Percentiles rank a stretch among this genome's conserved stretches.
These are phyloP conservation scores for Drosophila ogumai DNA, from an alignment of 1,140 invertebrate species.

Conservation along the genomic window DNA sequence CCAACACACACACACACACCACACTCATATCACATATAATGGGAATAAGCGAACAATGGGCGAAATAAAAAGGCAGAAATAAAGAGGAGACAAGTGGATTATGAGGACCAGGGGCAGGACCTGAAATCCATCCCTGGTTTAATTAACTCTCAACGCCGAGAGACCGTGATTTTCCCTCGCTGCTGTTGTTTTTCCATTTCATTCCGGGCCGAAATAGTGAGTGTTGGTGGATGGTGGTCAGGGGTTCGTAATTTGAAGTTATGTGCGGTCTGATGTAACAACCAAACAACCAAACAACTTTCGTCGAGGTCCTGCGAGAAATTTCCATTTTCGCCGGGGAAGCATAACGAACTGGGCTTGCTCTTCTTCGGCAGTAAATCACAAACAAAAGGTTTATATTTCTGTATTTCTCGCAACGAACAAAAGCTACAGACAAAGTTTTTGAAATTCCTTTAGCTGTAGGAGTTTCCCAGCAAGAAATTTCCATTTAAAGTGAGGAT, in stretches of 20 bases:
- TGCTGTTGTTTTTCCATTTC: constrained; percentile 8
- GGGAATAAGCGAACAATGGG: constrained; percentile 42
- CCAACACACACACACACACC: not conserved
- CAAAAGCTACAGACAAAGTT: constrained; percentile 27
- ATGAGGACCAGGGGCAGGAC: constrained; percentile 8
- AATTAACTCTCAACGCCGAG: constrained; percentile 39
- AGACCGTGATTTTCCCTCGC: constrained; percentile 37
- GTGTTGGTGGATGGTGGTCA: constrained; percentile 21
- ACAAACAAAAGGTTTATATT: constrained; percentile 17
- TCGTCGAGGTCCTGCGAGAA: constrained; percentile 30
- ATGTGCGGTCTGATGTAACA: constrained; percentile 74
- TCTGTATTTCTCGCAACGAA: not conserved
- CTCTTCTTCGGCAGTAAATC: constrained; percentile 20
- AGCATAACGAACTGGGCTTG: constrained; percentile 27
- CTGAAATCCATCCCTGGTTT: constrained; percentile 46
- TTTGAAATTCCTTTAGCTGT: not conserved
- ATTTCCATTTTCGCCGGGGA: constrained; percentile 49
- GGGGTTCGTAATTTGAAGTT: constrained; percentile 70
- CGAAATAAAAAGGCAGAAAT: constrained; percentile 35
- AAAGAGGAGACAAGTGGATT: constrained; percentile 37
- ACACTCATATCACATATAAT: constrained; percentile 15
- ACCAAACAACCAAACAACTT: constrained; percentile 44
- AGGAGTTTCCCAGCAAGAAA: not conserved
- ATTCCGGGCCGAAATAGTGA: constrained; percentile 4
- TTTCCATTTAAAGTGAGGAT: constrained; percentile 2